phyloP scores from a whole-genome alignment of 1,140 invertebrate genomes.

The Lordiphosa stackelbergi region DNA sequence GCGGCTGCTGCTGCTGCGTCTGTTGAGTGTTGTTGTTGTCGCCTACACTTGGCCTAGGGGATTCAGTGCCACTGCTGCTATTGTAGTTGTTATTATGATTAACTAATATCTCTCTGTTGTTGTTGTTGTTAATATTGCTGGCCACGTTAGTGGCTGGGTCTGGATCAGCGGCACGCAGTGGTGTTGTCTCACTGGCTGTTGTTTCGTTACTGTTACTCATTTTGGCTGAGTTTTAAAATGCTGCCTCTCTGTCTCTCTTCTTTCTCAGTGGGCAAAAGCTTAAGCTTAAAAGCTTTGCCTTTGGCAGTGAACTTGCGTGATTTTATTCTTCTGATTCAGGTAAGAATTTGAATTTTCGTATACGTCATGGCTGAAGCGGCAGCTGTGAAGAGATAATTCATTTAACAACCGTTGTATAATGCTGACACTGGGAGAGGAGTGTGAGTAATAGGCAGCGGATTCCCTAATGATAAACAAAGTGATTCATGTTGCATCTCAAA shows the following conservation, averaged over 20 bases:
- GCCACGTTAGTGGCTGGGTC: constrained; percentile 52
- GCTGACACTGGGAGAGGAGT: not conserved
- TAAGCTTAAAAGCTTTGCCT: not conserved
- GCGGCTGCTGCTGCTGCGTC: constrained; percentile 15
- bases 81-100: constrained; percentile 16
- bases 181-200: constrained; percentile 66
- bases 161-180: constrained; percentile 54
- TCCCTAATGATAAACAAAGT: constrained; percentile 39
- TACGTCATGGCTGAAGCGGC: not conserved
- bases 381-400: not conserved
- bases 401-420: constrained; percentile 18
- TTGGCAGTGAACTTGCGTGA: constrained; percentile 59
- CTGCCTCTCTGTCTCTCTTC: constrained; percentile 27
- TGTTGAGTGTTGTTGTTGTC: constrained; percentile 12
- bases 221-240: constrained; percentile 36
- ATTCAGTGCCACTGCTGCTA: constrained; percentile 33
- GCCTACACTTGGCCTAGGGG: constrained; percentile 24
- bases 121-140: constrained; percentile 20
- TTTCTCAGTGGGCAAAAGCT: constrained; percentile 12
- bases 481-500: constrained; percentile 2
- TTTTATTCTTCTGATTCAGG: constrained; percentile 16
- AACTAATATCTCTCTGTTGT: constrained; percentile 2
- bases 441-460: constrained; percentile 46
- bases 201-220: constrained; percentile 76
- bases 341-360: constrained; percentile 17